phyloP scores from a whole-genome alignment of 2,797 vertebrate species.

The Todus mexicanus region DNA sequence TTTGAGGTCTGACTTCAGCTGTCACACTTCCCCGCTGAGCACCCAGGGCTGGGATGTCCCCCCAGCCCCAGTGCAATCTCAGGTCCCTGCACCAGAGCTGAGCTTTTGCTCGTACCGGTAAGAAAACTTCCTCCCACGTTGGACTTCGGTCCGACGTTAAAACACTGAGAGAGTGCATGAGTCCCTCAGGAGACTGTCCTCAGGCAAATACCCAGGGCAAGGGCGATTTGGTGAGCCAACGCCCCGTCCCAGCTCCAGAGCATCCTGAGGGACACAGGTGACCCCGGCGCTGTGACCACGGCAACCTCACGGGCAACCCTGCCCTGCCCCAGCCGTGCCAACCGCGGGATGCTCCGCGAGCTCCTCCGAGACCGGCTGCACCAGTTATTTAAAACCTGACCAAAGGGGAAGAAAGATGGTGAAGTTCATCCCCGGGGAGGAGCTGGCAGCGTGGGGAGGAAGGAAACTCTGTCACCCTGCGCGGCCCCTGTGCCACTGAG shows the following conservation, averaged over 20 bases:
- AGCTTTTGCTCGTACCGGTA: not conserved
- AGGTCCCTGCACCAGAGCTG: not conserved
- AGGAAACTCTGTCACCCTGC: not conserved
- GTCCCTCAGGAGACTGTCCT: not conserved
- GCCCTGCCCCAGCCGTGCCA: not conserved
- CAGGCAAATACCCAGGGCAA: not conserved
- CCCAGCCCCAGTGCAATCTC: not conserved
- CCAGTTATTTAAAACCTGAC: not conserved
- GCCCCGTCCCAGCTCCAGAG: not conserved
- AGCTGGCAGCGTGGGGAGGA: not conserved
- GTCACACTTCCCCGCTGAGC: not conserved
- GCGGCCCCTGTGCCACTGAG: not conserved
- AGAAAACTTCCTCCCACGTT: not conserved
- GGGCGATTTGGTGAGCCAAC: not conserved
- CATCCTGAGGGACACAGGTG: not conserved
- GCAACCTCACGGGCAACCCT: not conserved
- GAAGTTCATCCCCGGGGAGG: not conserved
- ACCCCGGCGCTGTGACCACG: not conserved
- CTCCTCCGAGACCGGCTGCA: fast-evolving
- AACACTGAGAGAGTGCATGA: not conserved
- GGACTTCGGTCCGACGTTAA: not conserved
- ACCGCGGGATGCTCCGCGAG: not conserved
- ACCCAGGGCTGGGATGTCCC: not conserved
- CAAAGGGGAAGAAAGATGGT: not conserved
- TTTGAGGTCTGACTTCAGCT: not conserved